Evolutionary conservation across 2,113 vertebrate genomes (phyloP), one percentile per base, ranked within the genome.

Genomic region (Platanista minor): DNA sequence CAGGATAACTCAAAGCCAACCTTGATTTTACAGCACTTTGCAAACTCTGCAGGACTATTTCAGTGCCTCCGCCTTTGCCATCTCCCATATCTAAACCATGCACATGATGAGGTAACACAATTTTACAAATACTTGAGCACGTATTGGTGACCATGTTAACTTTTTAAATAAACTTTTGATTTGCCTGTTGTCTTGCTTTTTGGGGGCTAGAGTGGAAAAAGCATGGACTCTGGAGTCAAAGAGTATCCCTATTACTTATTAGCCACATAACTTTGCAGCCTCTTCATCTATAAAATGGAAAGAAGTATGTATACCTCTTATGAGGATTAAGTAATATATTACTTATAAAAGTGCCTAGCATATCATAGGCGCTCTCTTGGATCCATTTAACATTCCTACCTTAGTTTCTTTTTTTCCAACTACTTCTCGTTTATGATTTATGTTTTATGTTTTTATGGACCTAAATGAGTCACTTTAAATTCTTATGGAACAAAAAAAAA

Each of bases 121-220:
- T 49, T 69, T 96, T 77, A 90, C 21, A 95, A 90, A 78, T 46
- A 92, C 29, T 75, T 75, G 6, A 81, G 75, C 6, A 83, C 46
- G 21, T 86, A 81, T 6, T 83, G 86, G 57, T 80, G 41, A 78
- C 46, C 27, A n/a, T 66, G 57, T 41, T 87, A 39, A 71, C 43
- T 83, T 71, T 91, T 69, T 77, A 90, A 94, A 90, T 92, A 71
- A 93, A 54, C 31, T 96, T 93, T 94, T 77, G 41, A 36, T 94
- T 85, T 81, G 67, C 20, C 66, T 59, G 3, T 49, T 88, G 78
- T 67, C 92, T 95, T 90, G 27, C 41, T 94, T 92, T 93, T 90
- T 25, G 0, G 0, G 4, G 25, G 39, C 31, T 64, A 64, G 27
- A 39, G 14, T 61, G 61, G 20, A 54, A 86, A 90, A 87, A 86